Evolutionary conservation across 1,140 invertebrate genomes (phyloP).

Genomic region (Conus betulinus): DNA sequence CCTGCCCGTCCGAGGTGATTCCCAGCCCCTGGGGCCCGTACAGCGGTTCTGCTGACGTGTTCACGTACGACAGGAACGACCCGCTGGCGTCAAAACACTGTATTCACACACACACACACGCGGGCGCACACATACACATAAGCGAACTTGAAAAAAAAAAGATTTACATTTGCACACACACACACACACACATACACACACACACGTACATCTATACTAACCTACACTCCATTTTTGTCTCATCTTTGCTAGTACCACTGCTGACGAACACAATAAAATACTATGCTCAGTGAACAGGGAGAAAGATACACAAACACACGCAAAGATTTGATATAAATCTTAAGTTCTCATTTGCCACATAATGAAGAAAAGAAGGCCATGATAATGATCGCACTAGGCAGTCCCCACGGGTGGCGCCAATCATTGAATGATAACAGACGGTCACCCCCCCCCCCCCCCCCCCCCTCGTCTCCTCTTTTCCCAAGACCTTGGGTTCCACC

Average conservation of each 20-base stretch:
- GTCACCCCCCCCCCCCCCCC: too few species aligned
- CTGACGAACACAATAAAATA: not conserved
- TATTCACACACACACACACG: not conserved
- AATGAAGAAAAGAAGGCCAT: too few species aligned
- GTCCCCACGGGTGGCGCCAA: too few species aligned
- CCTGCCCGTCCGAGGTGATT: conserved; percentile 76
- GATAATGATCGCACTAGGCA: too few species aligned
- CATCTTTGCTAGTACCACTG: too few species aligned
- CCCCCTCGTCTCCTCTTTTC: too few species aligned
- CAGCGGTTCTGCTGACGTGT: conserved; percentile 78
- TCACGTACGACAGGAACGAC: conserved; percentile 79
- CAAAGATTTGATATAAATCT: too few species aligned
- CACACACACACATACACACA: conserved; percentile 1
- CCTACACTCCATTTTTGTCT: not conserved
- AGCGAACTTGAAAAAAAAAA: too few species aligned
- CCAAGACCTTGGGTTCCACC: too few species aligned
- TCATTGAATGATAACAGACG: too few species aligned
- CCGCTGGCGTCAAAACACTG: conserved; percentile 80
- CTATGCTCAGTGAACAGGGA: not conserved
- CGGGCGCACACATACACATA: not conserved
- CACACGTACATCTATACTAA: not conserved
- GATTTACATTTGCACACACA: not conserved
- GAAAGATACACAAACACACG: not conserved
- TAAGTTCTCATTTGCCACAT: too few species aligned
- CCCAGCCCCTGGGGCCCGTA: conserved; percentile 80